Conservation (phyloP, 2,888 invertebrate genomes). For the Platycheirus rosarum region DNA sequence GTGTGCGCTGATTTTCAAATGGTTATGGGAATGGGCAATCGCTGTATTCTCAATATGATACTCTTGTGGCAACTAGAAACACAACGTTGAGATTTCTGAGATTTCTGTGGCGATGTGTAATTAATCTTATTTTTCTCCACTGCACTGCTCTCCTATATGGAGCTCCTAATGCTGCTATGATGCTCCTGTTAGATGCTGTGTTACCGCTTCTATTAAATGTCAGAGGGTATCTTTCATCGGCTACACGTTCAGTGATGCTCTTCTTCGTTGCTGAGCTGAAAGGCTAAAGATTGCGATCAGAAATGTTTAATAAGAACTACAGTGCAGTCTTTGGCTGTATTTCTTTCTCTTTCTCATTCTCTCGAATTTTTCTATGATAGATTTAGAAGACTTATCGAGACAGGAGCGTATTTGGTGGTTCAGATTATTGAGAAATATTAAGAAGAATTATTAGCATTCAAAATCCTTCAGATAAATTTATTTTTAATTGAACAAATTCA, state of each 20-base stretch:
- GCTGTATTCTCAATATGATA: neutral
- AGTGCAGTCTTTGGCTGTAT: neutral
- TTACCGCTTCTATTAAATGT: slow-evolving; percentile 28
- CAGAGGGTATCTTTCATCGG: slow-evolving; percentile 47
- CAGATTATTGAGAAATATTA: too few relatives aligned
- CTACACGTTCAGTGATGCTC: slow-evolving; percentile 38
- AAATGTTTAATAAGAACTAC: slow-evolving; percentile 57
- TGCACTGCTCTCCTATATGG: neutral
- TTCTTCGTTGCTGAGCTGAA: slow-evolving; percentile 20
- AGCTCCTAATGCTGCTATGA: slow-evolving; percentile 15
- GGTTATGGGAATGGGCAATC: slow-evolving; percentile 30
- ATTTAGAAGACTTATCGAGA: neutral
- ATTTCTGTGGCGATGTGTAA: slow-evolving; percentile 62
- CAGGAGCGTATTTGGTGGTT: neutral
- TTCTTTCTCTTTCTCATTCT: slow-evolving; percentile 3
- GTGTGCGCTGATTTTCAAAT: slow-evolving; percentile 55
- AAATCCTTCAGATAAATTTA: too few relatives aligned
- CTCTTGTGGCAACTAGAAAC: neutral
- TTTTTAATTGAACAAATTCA: too few relatives aligned
- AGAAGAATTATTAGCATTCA: too few relatives aligned
- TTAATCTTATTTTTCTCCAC: slow-evolving; percentile 61
- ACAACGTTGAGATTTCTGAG: slow-evolving; percentile 32
- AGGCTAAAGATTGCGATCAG: slow-evolving; percentile 59
- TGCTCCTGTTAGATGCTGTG: slow-evolving; percentile 18
- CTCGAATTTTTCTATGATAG: slow-evolving; percentile 9